Percentiles rank a stretch among this genome's conserved stretches.
phyloP scores from a whole-genome alignment of 2,888 invertebrate species.

The Oligia strigilis region DNA sequence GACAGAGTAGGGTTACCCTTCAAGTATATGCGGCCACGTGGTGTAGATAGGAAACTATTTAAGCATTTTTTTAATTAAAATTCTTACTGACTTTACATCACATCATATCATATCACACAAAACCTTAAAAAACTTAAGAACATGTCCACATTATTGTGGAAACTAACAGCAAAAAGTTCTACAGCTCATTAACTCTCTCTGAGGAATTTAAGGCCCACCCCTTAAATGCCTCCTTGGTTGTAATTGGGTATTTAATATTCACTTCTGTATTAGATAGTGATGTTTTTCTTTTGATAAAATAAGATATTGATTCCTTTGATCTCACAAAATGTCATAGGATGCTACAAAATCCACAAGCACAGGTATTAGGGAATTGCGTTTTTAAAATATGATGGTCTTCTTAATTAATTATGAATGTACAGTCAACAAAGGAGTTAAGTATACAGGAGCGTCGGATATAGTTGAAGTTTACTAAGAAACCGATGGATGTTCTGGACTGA shows the following conservation, averaged over 20 bases:
- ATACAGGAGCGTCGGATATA: no score
- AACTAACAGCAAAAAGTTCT: background rate
- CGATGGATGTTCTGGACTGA: no score
- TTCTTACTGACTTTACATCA: background rate
- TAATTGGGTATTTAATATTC: background rate
- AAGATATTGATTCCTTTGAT: background rate
- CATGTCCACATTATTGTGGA: background rate
- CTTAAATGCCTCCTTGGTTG: background rate
- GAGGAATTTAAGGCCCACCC: background rate
- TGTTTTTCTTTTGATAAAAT: background rate
- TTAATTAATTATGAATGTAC: background rate
- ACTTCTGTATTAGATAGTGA: background rate
- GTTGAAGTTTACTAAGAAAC: no score
- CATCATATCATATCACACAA: background rate
- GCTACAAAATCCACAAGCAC: no score
- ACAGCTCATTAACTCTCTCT: background rate
- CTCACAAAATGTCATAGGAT: background rate
- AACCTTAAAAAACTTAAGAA: background rate
- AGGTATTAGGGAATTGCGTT: background rate
- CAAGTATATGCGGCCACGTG: background rate
- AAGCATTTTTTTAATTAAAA: background rate
- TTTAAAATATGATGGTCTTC: background rate
- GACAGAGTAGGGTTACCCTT: slow-evolving; percentile 11
- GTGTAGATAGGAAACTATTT: background rate
- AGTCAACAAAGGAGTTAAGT: no score